Evolutionary conservation across 1,140 invertebrate genomes (phyloP).

Genomic region (Maconellicoccus hirsutus): DNA sequence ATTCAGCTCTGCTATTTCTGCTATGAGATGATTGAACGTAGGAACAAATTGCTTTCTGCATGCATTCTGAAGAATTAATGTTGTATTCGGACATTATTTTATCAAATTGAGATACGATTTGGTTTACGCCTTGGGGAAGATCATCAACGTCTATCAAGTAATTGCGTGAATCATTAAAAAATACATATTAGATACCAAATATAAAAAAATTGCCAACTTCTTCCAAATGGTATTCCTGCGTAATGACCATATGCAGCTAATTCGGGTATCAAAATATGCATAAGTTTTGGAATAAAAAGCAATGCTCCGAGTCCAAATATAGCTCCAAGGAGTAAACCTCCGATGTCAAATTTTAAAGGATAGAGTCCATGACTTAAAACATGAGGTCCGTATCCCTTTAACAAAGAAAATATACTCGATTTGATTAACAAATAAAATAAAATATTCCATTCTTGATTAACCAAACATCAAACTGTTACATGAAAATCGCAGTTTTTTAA

Average conservation of each 20-base stretch:
- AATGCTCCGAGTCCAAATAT: slow-evolving; percentile 64
- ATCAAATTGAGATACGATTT: slow-evolving; percentile 56
- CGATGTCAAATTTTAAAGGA: slow-evolving; percentile 65
- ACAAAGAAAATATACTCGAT: neutral
- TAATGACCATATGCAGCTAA: slow-evolving; percentile 8
- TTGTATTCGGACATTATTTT: slow-evolving; percentile 55
- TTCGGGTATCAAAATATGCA: slow-evolving; percentile 39
- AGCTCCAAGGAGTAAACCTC: slow-evolving; percentile 63
- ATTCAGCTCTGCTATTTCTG: neutral
- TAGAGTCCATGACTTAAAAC: slow-evolving; percentile 9
- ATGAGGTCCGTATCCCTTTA: slow-evolving; percentile 24
- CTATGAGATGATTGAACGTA: slow-evolving; percentile 50
- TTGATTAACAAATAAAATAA: neutral
- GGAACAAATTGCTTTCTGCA: slow-evolving; percentile 62
- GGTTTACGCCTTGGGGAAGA: slow-evolving; percentile 42
- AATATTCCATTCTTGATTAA: too few species aligned
- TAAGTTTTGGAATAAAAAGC: slow-evolving; percentile 61
- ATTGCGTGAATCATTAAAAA: too few species aligned
- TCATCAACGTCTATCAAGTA: neutral
- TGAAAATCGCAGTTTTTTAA: too few species aligned
- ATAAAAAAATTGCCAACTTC: neutral
- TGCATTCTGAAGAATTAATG: slow-evolving; percentile 63
- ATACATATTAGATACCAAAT: neutral
- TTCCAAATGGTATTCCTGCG: neutral
- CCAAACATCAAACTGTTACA: too few species aligned